A percentile compares a stretch with the other conserved stretches of the same genome.
Evolutionary conservation across 2,113 vertebrate species (phyloP).

Genomic region (Coreoperca whiteheadi): DNA sequence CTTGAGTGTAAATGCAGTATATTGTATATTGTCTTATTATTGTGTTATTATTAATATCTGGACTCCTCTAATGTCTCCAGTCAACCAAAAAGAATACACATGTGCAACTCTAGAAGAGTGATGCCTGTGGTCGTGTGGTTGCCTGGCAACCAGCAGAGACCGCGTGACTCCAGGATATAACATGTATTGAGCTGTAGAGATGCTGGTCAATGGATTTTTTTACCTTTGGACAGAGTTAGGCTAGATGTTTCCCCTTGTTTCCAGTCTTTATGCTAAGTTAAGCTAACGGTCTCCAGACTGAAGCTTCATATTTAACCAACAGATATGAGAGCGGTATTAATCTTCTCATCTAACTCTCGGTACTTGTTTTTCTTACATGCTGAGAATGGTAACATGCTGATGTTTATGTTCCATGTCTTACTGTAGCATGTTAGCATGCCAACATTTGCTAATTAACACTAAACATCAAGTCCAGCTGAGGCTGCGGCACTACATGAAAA

Average conservation of each 20-base stretch:
- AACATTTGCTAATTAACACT: too few species aligned
- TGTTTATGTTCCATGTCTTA: neutral
- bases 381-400: too few species aligned
- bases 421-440: too few species aligned
- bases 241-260: too few species aligned
- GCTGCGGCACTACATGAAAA: neutral
- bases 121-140: neutral
- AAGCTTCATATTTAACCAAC: too few species aligned
- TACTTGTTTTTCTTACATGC: too few species aligned
- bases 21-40: neutral
- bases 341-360: neutral
- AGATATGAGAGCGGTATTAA: neutral
- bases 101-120: neutral
- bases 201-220: too few species aligned
- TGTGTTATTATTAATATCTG: neutral
- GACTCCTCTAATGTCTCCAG: neutral
- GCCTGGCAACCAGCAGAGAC: neutral
- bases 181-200: neutral
- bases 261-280: too few species aligned
- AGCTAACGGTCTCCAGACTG: too few species aligned
- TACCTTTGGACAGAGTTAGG: too few species aligned
- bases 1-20: neutral
- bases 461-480: neutral
- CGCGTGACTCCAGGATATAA: slow-evolving; percentile 3
- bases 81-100: neutral